A percentile compares a stretch with the other conserved stretches of the same genome.
Conservation (phyloP, 2,113 vertebrate species). For the Coptodon rendalli region DNA sequence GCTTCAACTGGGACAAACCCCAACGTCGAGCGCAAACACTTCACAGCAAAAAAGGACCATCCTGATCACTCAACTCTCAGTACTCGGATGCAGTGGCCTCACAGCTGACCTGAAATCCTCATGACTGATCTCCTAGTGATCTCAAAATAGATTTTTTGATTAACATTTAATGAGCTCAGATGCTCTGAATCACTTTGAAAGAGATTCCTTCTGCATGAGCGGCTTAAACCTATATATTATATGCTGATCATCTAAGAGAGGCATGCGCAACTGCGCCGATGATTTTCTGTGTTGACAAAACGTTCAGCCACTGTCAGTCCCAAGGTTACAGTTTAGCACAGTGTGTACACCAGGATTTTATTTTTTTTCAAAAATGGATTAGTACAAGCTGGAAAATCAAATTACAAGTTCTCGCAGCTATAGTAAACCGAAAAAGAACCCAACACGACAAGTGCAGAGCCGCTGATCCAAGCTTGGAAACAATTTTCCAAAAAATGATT, state of each 20-base stretch:
- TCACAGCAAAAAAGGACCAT: background rate
- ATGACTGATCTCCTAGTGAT: slow-evolving; percentile 69
- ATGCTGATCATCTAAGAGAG: slow-evolving; percentile 4
- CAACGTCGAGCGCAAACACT: background rate
- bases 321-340: background rate
- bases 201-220: slow-evolving; percentile 54
- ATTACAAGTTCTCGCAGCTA: background rate
- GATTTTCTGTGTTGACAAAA: background rate
- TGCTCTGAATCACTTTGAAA: slow-evolving; percentile 68
- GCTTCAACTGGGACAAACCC: background rate
- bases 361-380: background rate
- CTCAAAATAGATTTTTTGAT: slow-evolving; percentile 80
- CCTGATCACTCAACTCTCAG: background rate
- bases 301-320: background rate
- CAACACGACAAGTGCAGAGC: background rate
- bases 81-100: slow-evolving; percentile 49
- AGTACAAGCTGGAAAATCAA: background rate
- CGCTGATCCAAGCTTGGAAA: background rate
- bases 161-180: slow-evolving; percentile 78
- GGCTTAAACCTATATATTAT: slow-evolving; percentile 13
- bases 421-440: background rate
- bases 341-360: background rate
- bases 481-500: background rate
- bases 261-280: background rate
- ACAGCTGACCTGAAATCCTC: slow-evolving; percentile 65